Percentiles rank a stretch among this genome's conserved stretches.
These are phyloP conservation scores for Chondrilla cf. caribensis DNA, from an alignment of 37 sponge, comb jelly and placozoan genomes.

Conservation along the genomic window DNA sequence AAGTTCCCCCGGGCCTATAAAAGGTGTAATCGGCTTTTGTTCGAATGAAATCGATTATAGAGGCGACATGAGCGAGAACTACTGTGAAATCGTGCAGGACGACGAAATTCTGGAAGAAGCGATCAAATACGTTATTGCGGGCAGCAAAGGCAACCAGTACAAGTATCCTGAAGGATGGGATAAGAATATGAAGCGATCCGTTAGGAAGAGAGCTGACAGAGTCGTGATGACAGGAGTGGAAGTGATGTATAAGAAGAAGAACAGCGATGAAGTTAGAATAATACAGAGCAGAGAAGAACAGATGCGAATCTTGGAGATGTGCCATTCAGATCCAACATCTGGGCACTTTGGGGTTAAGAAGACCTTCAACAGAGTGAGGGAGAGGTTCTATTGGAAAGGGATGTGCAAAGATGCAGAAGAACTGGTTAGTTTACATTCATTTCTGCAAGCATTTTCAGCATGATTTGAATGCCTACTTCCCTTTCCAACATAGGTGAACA, in stretches of 20 bases:
- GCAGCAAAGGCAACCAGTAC: too few species aligned
- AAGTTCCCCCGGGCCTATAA: neutral
- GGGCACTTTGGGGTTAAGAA: slow-evolving; percentile 47
- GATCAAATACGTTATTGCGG: too few species aligned
- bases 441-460: neutral
- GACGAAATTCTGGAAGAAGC: too few species aligned
- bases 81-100: too few species aligned
- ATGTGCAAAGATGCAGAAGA: slow-evolving; percentile 2
- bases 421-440: neutral
- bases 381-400: neutral
- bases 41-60: neutral
- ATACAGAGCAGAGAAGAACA: slow-evolving; percentile 12
- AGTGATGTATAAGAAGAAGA: slow-evolving; percentile 27
- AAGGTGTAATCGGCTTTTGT: neutral
- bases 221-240: slow-evolving; percentile 2
- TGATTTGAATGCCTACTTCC: neutral
- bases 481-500: neutral
- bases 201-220: slow-evolving; percentile 18
- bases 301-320: slow-evolving; percentile 15
- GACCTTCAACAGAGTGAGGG: slow-evolving; percentile 7
- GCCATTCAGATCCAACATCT: slow-evolving; percentile 42
- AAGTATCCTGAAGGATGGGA: too few species aligned
- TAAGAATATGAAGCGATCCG: slow-evolving; percentile 19
- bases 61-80: too few species aligned
- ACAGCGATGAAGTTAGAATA: slow-evolving; percentile 25